These are phyloP conservation scores for Crossaster papposus DNA, from an alignment of 53 echinoderm and acorn worm genomes.

Conservation along the genomic window DNA sequence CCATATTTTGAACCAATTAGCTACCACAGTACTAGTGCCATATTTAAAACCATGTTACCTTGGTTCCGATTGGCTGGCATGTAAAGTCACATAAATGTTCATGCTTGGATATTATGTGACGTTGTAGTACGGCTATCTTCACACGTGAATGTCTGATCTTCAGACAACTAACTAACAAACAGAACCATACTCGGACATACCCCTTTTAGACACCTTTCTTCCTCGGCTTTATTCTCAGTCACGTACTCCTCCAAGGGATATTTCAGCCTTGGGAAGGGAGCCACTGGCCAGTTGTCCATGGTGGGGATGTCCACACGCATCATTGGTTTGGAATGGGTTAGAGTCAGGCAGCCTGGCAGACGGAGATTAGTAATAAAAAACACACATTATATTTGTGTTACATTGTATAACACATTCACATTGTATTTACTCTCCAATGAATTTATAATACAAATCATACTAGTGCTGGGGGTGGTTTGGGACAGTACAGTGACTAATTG, in stretches of 20 bases:
- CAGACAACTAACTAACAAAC: neutral
- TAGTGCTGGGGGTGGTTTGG: too few relatives aligned
- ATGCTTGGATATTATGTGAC: too few relatives aligned
- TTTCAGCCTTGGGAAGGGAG: slow-evolving; percentile 79
- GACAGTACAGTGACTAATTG: too few relatives aligned
- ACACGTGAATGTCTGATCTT: neutral
- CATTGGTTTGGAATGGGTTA: slow-evolving; percentile 92
- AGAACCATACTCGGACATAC: slow-evolving; percentile 31
- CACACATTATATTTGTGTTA: neutral
- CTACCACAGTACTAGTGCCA: too few relatives aligned
- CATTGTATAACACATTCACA: neutral
- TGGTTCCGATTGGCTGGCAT: too few relatives aligned
- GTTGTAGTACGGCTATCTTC: too few relatives aligned
- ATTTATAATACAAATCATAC: too few relatives aligned
- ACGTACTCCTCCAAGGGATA: slow-evolving; percentile 76
- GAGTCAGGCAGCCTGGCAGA: slow-evolving; percentile 67
- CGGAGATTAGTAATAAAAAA: neutral
- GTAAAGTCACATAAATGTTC: too few relatives aligned
- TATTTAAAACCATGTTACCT: too few relatives aligned
- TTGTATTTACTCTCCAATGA: neutral
- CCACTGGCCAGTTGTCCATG: slow-evolving; percentile 74
- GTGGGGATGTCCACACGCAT: slow-evolving; percentile 86
- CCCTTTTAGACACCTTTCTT: slow-evolving; percentile 80
- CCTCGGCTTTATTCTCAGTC: slow-evolving; percentile 83
- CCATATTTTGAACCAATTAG: too few relatives aligned